phyloP scores from a whole-genome alignment of 2,797 vertebrate genomes.

The Sebastiscus tertius region DNA sequence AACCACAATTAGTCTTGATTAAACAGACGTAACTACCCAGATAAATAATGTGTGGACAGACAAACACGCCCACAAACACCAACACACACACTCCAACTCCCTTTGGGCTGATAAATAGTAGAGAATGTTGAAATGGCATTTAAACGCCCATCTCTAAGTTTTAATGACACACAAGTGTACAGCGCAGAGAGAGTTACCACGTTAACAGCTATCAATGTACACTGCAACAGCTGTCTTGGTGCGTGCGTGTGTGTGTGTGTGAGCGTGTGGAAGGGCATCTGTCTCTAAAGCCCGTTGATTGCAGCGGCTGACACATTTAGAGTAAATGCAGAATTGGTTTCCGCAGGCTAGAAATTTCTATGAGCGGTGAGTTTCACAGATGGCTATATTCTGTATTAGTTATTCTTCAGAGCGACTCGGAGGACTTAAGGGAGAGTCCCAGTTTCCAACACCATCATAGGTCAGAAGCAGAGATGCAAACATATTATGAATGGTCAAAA shows the following conservation, averaged over 20 bases:
- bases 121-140: conserved; percentile 67
- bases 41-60: conserved; percentile 69
- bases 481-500: neutral
- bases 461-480: conserved; percentile 1
- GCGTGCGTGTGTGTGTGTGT: conserved; percentile 28
- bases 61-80: conserved; percentile 41
- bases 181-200: conserved; percentile 60
- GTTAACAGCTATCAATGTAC: conserved; percentile 68
- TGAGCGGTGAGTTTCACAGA: conserved; percentile 29
- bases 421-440: neutral
- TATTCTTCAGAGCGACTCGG: conserved; percentile 9
- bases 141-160: conserved; percentile 74
- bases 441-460: conserved; percentile 3
- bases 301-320: conserved; percentile 44
- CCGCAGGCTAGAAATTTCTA: conserved; percentile 27
- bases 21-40: conserved; percentile 74
- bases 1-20: conserved; percentile 79
- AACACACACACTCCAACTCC: conserved; percentile 40
- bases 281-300: conserved; percentile 53
- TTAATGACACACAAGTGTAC: conserved; percentile 72
- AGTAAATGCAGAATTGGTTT: conserved; percentile 51
- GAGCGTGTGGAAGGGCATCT: conserved; percentile 32
- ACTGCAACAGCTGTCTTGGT: conserved; percentile 75
- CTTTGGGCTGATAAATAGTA: conserved; percentile 70
- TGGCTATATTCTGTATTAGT: conserved; percentile 15